Base-by-base conservation (phyloP, 2,113 vertebrate genomes). In the Copsychus sechellarum region DNA sequence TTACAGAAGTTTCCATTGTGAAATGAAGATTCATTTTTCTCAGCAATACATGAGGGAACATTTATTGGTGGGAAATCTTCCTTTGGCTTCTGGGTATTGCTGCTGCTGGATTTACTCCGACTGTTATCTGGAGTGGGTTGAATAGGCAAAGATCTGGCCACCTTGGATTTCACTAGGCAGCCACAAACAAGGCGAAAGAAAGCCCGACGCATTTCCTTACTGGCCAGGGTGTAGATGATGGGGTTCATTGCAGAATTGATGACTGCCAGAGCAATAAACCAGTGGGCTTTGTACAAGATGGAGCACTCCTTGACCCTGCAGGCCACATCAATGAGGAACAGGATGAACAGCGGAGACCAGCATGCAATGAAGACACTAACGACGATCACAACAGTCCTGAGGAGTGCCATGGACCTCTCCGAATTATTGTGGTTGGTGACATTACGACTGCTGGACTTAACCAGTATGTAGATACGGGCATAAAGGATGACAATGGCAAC, bases 241-340 rank as follows among this genome's bases (percentile, higher is more conserved):
- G 99, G 99, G 88, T 99, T 99, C 98, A 99, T 98, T 73, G 99
- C 99, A 0, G 99, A 99, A 97, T 99, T 99, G 88, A 99, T 98
- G 81, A 99, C 98, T 0, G 99, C 99, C 92, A 99, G 82, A 11
- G 96, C 97, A 42, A 99, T 98, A 95, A 99, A 99, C 98, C 99
- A 99, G 70, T 99, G 96, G 3, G 98, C 98, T 81, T 98, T 97
- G 93, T 98, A 98, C 25, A 99, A 97, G 86, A 99, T 60, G 4
- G 96, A 53, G 23, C 98, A 99, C 53, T 97, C 96, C 50, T 81
- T 97, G n/a, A 97, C 97, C 84, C 72, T 83, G 83, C 99, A 99
- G 31, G 99, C 98, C 92, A 99, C 99, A 4, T 99, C 99, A 2
- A 99, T 96, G 71, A 99, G 98, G 66, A 99, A 98, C 70, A 99